Conservation (phyloP, 2,113 vertebrate genomes). For the Pleuronectes platessa region DNA sequence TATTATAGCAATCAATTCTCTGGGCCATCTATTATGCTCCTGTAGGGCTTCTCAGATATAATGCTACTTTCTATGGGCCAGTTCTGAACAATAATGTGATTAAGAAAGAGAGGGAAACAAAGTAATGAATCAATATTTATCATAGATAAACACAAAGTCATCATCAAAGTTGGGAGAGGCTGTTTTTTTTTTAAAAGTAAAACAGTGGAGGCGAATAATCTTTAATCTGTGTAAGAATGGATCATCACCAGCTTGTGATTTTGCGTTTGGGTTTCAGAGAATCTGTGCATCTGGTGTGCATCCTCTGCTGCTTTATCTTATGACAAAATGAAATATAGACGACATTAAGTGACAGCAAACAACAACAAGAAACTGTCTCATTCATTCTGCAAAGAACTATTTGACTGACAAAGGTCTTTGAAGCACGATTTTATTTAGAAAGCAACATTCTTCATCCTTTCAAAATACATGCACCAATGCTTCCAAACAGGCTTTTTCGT, state of each 20-base stretch:
- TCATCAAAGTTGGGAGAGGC: background rate
- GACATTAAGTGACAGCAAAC: constrained; percentile 6
- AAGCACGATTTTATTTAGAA: too few species aligned
- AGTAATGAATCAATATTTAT: constrained; percentile 13
- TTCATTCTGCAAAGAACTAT: background rate
- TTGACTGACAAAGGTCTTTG: too few species aligned
- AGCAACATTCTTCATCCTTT: too few species aligned
- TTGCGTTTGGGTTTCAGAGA: background rate
- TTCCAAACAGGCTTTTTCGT: too few species aligned
- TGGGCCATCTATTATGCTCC: constrained; percentile 29
- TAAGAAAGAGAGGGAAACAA: background rate
- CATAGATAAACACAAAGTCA: constrained; percentile 9
- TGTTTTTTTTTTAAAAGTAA: background rate
- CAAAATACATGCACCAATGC: background rate
- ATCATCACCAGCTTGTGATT: background rate
- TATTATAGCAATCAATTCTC: constrained; percentile 37
- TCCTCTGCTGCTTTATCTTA: background rate
- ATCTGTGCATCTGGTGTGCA: background rate
- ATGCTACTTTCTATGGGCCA: background rate
- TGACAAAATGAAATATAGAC: constrained; percentile 9
- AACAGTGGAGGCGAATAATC: background rate
- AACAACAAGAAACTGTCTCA: background rate
- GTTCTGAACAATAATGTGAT: background rate
- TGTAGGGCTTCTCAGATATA: constrained; percentile 2
- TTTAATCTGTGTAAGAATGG: background rate